Evolutionary conservation across 2,888 invertebrate genomes (phyloP), one percentile per base, ranked within the genome.

Genomic region (Tiphia femorata): DNA sequence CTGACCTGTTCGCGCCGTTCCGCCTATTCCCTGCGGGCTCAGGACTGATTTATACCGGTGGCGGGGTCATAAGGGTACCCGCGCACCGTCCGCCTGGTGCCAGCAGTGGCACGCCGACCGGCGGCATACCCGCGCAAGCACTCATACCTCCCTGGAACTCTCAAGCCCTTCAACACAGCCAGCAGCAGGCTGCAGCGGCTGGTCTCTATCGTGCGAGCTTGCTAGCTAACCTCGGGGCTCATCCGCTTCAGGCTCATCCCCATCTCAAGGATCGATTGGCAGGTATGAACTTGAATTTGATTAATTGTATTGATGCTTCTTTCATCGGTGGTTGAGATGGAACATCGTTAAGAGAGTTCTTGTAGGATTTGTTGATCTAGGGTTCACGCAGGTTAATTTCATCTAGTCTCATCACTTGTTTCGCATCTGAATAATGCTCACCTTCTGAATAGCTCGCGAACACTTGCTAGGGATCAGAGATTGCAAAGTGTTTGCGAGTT

Each of bases 41-140:
- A 1, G 77, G 82, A 10, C 65, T 83, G 49, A 77, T 83, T 52
- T 83, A 83, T 80, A 84, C 88, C 49, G 84, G 86, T 55, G 90
- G 88, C 52, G 93, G 92, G 72, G 95, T 93, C 42, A 89, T 93
- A 70, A 86, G 93, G 76, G 93, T 93, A 66, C 94, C 93, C 44
- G 93, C 93, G 53, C 95, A 95, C 79, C 85, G 93, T 71, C 90
- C 90, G 16, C 82, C 87, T 66, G 88, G 88, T 71, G 86, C 78
- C 66, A 87, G 75, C 82, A 79, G 75, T 2, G 79, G 75, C 2
- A 62, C 71, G 12, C 69, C 72, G 2, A 50, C 73, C 20, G 64
- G 65, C 3, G 66, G 67, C 1, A 44, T 79, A 23, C 77, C 77
- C 4, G 64, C 76, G 10, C 81, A 80, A 47, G 67, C 70, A 3